Evolutionary conservation across 2,888 invertebrate genomes (phyloP).

Genomic region (Ophioninae sp.): DNA sequence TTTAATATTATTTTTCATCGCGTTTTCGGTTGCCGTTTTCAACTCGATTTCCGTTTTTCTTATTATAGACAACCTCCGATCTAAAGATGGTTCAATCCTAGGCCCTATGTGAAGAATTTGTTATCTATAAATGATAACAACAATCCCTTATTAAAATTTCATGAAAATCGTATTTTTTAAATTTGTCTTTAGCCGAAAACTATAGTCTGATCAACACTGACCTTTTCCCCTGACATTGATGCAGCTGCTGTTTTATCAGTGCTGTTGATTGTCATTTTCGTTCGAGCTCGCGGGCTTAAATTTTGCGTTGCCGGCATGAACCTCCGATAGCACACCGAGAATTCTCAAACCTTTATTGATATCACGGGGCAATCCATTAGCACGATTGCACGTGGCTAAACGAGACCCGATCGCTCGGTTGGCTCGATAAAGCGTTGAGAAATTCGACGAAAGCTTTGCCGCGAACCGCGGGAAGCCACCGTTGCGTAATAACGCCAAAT

Average conservation of each 20-base stretch:
- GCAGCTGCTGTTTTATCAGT: background rate
- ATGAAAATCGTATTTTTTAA: too few relatives aligned
- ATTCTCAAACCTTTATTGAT: slow-evolving; percentile 25
- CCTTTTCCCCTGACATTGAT: background rate
- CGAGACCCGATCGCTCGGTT: slow-evolving; percentile 26
- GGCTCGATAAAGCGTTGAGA: slow-evolving; percentile 4
- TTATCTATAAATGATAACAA: too few relatives aligned
- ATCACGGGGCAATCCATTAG: slow-evolving; percentile 22
- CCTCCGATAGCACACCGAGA: background rate
- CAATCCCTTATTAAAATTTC: too few relatives aligned
- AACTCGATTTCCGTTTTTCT: too few relatives aligned
- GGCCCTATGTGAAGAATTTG: too few relatives aligned
- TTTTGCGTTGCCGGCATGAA: background rate
- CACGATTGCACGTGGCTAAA: slow-evolving; percentile 8
- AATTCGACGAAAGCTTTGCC: slow-evolving; percentile 7
- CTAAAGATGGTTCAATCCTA: too few relatives aligned
- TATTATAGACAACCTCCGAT: too few relatives aligned
- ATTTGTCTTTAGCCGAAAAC: too few relatives aligned
- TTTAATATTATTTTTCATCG: too few relatives aligned
- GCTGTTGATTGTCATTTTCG: slow-evolving; percentile 1
- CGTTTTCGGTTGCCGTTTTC: too few relatives aligned
- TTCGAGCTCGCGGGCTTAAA: background rate
- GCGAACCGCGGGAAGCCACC: slow-evolving; percentile 3
- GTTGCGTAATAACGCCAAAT: slow-evolving; percentile 10
- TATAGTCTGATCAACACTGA: too few relatives aligned